phyloP scores from a whole-genome alignment of 1,140 invertebrate species.

The Nixonia krombeini region DNA sequence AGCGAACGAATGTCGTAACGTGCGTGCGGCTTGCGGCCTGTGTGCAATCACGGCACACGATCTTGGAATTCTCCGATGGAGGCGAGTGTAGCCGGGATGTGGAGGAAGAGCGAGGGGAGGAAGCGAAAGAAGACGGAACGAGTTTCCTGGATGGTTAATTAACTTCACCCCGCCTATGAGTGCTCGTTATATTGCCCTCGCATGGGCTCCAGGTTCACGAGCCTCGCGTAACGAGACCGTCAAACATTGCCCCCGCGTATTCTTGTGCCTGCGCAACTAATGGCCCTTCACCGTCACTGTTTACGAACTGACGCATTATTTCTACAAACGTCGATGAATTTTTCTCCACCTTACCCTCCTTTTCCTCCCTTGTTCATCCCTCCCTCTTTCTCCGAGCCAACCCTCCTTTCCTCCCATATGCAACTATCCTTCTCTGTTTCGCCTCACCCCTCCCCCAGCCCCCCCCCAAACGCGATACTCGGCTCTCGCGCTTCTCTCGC shows the following conservation, averaged over 20 bases:
- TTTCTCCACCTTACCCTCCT: too few relatives aligned
- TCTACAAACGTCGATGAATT: constrained; percentile 1
- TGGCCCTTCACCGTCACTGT: constrained; percentile 31
- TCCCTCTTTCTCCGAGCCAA: too few relatives aligned
- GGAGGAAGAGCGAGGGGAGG: constrained; percentile 6
- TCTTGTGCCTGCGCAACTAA: constrained; percentile 18
- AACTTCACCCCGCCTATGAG: constrained; percentile 20
- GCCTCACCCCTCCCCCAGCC: too few relatives aligned
- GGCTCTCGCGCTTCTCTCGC: too few relatives aligned
- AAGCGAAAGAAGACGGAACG: constrained; percentile 7
- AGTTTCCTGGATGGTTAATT: constrained; percentile 28
- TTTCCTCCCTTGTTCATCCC: too few relatives aligned
- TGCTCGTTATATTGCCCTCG: constrained; percentile 28
- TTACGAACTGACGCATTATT: constrained; percentile 8
- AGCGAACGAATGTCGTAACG: constrained; percentile 24
- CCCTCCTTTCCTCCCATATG: too few relatives aligned
- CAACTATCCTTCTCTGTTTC: too few relatives aligned
- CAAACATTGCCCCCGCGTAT: constrained; percentile 25
- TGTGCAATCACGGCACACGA: constrained; percentile 17
- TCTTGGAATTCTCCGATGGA: constrained; percentile 18
- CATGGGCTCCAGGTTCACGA: constrained; percentile 17
- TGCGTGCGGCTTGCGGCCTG: constrained; percentile 1
- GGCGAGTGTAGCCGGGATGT: constrained; percentile 19
- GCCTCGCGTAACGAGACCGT: constrained; percentile 36
- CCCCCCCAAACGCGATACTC: too few relatives aligned